Evolutionary conservation across 2,888 invertebrate species (phyloP).

Genomic region (Bedellia somnulentella): DNA sequence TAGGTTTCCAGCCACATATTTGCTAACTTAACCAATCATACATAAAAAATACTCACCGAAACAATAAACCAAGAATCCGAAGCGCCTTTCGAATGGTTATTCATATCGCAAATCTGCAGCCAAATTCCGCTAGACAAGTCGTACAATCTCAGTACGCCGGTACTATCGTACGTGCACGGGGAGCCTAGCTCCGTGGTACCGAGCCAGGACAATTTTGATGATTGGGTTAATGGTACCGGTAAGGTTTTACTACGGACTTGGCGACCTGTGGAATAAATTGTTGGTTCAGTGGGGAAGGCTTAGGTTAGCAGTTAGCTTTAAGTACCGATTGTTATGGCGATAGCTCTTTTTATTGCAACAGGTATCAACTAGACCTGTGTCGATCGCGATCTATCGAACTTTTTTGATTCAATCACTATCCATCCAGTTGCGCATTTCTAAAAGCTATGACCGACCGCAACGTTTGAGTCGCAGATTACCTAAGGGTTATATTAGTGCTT

Average conservation of each 20-base stretch:
- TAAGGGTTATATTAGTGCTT: too few species aligned
- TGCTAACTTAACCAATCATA: too few species aligned
- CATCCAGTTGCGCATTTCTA: too few species aligned
- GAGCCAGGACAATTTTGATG: conserved; percentile 71
- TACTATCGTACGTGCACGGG: conserved; percentile 74
- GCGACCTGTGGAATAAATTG: too few species aligned
- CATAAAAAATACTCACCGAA: conserved; percentile 63
- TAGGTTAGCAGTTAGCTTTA: background rate
- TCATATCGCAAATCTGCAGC: conserved; percentile 80
- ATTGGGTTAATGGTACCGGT: conserved; percentile 67
- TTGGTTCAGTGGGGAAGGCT: background rate
- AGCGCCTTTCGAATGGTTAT: conserved; percentile 53
- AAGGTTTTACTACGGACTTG: conserved; percentile 50
- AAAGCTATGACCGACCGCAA: too few species aligned
- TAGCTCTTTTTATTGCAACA: too few species aligned
- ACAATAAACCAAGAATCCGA: conserved; percentile 50
- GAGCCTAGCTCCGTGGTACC: conserved; percentile 83
- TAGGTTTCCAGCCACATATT: too few species aligned
- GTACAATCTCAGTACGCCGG: conserved; percentile 74
- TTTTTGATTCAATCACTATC: too few species aligned
- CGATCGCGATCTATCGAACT: too few species aligned
- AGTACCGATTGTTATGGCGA: too few species aligned
- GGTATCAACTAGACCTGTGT: too few species aligned
- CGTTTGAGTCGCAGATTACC: too few species aligned
- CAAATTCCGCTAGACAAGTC: conserved; percentile 71